These are phyloP conservation scores for Stenotaenia linearis DNA, from an alignment of 2,888 invertebrate genomes.

Conservation along the genomic window DNA sequence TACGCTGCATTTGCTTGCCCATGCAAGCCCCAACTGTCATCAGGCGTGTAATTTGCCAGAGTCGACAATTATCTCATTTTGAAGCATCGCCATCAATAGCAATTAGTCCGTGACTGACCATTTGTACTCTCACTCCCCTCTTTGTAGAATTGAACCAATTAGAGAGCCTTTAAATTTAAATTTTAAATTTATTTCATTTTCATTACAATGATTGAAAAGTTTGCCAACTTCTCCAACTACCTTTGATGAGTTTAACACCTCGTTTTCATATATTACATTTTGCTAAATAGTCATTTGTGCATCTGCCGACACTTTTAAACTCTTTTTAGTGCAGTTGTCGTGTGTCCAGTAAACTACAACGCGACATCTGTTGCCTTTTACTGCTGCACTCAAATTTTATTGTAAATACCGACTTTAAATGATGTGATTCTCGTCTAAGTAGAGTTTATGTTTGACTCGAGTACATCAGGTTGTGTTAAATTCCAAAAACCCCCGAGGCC, in stretches of 20 bases:
- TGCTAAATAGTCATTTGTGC: too few species aligned
- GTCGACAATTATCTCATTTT: conserved; percentile 26
- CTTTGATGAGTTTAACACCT: not conserved
- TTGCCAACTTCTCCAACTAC: not conserved
- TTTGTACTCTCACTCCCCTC: conserved; percentile 2
- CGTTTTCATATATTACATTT: too few species aligned
- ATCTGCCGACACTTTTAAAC: too few species aligned
- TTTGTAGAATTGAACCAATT: conserved; percentile 12
- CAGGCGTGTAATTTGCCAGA: conserved; percentile 26
- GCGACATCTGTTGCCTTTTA: too few species aligned
- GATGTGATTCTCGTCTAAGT: too few species aligned
- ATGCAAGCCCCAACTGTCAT: conserved; percentile 24
- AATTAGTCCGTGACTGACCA: conserved; percentile 26
- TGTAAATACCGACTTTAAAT: not conserved
- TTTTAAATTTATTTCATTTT: not conserved
- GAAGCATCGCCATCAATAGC: conserved; percentile 26
- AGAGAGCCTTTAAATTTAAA: not conserved
- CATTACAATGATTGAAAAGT: not conserved
- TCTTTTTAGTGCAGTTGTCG: too few species aligned
- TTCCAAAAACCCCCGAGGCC: too few species aligned
- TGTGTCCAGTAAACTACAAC: too few species aligned
- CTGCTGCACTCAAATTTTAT: too few species aligned
- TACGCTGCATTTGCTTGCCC: conserved; percentile 23
- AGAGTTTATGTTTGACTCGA: too few species aligned
- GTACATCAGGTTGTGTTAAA: too few species aligned